Evolutionary conservation across 2,888 invertebrate species (phyloP), one percentile per base, ranked within the genome.

Genomic region (Xestia ashworthii): DNA sequence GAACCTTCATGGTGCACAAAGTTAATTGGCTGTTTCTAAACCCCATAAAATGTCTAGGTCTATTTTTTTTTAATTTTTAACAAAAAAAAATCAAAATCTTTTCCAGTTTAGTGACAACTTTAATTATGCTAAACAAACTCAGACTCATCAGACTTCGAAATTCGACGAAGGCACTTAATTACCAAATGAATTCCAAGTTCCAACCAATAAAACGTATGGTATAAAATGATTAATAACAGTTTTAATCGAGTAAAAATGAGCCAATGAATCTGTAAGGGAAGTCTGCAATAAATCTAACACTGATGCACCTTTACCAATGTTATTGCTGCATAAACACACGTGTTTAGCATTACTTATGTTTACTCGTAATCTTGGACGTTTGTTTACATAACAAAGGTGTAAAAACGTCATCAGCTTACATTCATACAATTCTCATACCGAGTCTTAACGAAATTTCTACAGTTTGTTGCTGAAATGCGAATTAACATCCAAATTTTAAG

Each of bases 341-440:
- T 82, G 83, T 60, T 60, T 62, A 65, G 71, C 64, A 82, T 82
- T 71, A 74, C 38, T 65, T 14, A n/a, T 75, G 80, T 83, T 80
- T 75, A 82, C 55, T 55, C 68, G 75, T 62, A 69, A 71, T 80
- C 71, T 83, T 80, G 68, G 71, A 71, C n/a, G 48, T 71, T 74
- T 82, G 74, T 82, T 79, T 78, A 82, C 81, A 74, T 58, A 79
- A 71, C 71, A 79, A 69, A 79, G 48, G 68, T 55, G 64, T 82
- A 83, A 79, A 82, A 83, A 74, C 74, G 71, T 60, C 58, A 71
- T 71, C 38, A 41, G 46, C 32, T n/a, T 41, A 48, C 48, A 48
- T 16, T 41, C 3, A 70, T 46, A 60, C 8, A 41, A 46, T 66
- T 55, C 50, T 41, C 46, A 12, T 50, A 58, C 3, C 6, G 19